Percentiles rank a stretch among this genome's conserved stretches.
These are phyloP conservation scores for Rhinolophus ferrumequinum DNA, from an alignment of 2,113 vertebrate species.

Conservation along the genomic window DNA sequence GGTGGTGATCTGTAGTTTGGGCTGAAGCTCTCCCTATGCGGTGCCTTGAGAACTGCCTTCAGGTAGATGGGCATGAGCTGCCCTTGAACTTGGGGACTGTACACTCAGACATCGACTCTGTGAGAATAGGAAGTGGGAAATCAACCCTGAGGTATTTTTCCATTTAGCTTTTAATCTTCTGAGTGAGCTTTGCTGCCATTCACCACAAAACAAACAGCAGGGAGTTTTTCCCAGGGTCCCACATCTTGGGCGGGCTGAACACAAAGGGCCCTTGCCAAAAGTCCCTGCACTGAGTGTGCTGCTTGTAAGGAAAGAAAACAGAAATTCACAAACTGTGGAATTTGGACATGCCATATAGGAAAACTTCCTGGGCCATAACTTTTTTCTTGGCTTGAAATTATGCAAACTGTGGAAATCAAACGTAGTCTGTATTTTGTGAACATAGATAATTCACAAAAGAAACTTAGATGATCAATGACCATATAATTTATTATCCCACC, in stretches of 20 bases:
- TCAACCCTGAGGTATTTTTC: conserved; percentile 69
- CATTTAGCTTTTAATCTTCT: conserved; percentile 54
- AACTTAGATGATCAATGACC: neutral
- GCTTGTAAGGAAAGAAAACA: conserved; percentile 46
- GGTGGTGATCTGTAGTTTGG: neutral
- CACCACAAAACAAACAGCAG: conserved; percentile 60
- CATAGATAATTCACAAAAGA: conserved; percentile 33
- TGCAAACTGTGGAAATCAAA: neutral
- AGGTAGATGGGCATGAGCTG: neutral
- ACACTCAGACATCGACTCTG: conserved; percentile 29
- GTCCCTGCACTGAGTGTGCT: neutral
- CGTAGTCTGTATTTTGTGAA: neutral
- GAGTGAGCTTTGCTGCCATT: conserved; percentile 11
- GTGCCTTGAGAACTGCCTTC: neutral
- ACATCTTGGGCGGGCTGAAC: conserved; percentile 50
- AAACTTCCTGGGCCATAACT: neutral
- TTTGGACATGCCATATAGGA: neutral
- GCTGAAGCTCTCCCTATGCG: neutral
- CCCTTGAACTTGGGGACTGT: conserved; percentile 28
- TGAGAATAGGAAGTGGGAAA: conserved; percentile 70
- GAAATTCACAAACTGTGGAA: neutral
- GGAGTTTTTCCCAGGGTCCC: conserved; percentile 51
- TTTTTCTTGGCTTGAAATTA: conserved; percentile 48
- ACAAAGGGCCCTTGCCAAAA: neutral
- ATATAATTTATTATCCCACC: neutral